These are phyloP conservation scores for Altica lythri DNA, from an alignment of 2,888 invertebrate genomes.

Conservation along the genomic window DNA sequence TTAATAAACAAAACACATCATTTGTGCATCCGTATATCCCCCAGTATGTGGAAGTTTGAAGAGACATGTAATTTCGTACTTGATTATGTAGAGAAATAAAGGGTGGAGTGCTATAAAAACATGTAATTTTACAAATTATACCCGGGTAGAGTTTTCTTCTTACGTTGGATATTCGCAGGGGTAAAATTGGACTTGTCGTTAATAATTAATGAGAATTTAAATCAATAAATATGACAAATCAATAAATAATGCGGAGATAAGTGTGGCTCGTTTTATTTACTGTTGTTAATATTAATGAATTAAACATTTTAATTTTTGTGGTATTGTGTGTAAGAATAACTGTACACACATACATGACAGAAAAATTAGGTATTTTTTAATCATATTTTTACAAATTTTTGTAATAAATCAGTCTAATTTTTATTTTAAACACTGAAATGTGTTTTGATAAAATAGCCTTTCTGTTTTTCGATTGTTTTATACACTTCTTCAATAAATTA, in stretches of 20 bases:
- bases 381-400: constrained; percentile 29
- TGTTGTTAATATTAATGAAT: not conserved
- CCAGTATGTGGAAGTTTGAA: not conserved
- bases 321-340: too few relatives aligned
- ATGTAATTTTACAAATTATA: not conserved
- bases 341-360: too few relatives aligned
- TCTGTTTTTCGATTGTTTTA: too few relatives aligned
- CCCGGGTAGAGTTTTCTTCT: not conserved
- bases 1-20: too few relatives aligned
- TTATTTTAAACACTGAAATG: too few relatives aligned
- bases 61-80: not conserved
- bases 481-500: too few relatives aligned
- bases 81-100: not conserved
- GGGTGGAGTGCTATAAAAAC: not conserved
- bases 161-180: constrained; percentile 5
- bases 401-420: constrained; percentile 29
- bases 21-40: too few relatives aligned
- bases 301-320: not conserved
- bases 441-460: too few relatives aligned
- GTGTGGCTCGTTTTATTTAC: too few relatives aligned
- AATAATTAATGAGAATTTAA: constrained; percentile 14
- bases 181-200: constrained; percentile 11
- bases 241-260: constrained; percentile 7
- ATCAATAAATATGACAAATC: constrained; percentile 23
- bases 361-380: constrained; percentile 7